A percentile compares a stretch with the other conserved stretches of the same genome.
Evolutionary conservation across 2,888 invertebrate genomes (phyloP).

Genomic region (Macaria notata): DNA sequence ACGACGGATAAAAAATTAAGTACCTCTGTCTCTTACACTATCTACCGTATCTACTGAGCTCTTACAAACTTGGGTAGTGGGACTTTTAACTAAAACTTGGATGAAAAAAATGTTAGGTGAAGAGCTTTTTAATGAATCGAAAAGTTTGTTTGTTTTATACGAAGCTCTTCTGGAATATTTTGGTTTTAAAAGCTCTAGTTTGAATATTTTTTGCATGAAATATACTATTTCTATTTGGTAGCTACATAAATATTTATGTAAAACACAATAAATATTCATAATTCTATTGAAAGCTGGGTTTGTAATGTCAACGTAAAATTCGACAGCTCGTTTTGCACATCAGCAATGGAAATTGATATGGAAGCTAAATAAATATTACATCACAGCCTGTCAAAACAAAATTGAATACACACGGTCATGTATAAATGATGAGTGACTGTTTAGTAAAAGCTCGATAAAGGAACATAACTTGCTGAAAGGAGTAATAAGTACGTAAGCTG

Average conservation of each 20-base stretch:
- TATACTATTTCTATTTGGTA: no score
- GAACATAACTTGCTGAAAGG: no score
- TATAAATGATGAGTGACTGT: neutral
- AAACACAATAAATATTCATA: no score
- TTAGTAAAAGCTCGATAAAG: no score
- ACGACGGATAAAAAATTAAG: constrained; percentile 35
- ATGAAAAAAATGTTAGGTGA: no score
- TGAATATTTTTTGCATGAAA: no score
- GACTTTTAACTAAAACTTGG: constrained; percentile 2
- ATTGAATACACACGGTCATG: constrained; percentile 34
- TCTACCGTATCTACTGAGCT: constrained; percentile 8
- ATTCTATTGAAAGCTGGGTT: constrained; percentile 18
- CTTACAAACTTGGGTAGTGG: constrained; percentile 1
- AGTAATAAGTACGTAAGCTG: no score
- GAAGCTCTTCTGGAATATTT: no score
- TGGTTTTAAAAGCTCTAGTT: no score
- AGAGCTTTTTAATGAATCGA: no score
- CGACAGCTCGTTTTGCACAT: constrained; percentile 32
- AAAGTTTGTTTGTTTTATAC: no score
- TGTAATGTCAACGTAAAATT: constrained; percentile 43
- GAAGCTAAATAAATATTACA: constrained; percentile 56
- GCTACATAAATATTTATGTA: no score
- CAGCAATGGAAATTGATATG: constrained; percentile 52
- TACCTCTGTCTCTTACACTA: constrained; percentile 26
- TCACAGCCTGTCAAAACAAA: constrained; percentile 40